Base-by-base conservation (phyloP, 1,140 invertebrate genomes). In the Aphis gossypii region DNA sequence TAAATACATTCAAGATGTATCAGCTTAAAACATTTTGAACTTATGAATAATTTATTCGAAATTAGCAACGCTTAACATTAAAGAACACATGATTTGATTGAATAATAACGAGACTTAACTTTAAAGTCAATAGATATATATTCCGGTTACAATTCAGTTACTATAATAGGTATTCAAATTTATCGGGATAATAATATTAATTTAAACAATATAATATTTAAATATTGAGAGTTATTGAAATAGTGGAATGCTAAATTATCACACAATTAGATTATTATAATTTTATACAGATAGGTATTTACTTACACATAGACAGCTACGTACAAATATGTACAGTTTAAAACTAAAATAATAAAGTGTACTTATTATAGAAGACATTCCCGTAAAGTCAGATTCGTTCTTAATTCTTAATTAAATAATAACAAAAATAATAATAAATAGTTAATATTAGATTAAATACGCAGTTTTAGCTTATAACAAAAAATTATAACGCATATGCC, bases 21-120 rank as follows among this genome's bases (percentile, higher is more conserved):
- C 54, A 23, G 38, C 7, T 60, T 20, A n/a, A 90, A 44, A 44
- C 51, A 60, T 68, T 68, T 44, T 30, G 11, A 60, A 90, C 23
- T 60, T 56, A 41, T 90, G 38, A 90, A 90, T 90, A 41, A 90
- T 90, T 90, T 60, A 90, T 90, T 30, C 88, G 7, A 90, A 90
- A 90, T 60, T 90, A 60, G 38, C 38, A 30, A 60, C 23, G 88
- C 21, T 90, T 5, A 3, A 23, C 87, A 54, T 54, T 88, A 88
- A 54, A 88, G 87, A 88, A 89, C 14, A 54, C n/a, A 89, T 23
- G 35, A 89, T 89, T 54, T 54, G 38, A 90, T 90, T 41, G 51
- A 90, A 90, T 90, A 68, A 68, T 60, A 90, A 60, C 38, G 54
- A 90, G 35, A 90, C 11, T 2, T 68, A 90, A 90, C 51, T 90